Base-by-base conservation (phyloP, 2,888 invertebrate genomes). In the Lissonota sp. region DNA sequence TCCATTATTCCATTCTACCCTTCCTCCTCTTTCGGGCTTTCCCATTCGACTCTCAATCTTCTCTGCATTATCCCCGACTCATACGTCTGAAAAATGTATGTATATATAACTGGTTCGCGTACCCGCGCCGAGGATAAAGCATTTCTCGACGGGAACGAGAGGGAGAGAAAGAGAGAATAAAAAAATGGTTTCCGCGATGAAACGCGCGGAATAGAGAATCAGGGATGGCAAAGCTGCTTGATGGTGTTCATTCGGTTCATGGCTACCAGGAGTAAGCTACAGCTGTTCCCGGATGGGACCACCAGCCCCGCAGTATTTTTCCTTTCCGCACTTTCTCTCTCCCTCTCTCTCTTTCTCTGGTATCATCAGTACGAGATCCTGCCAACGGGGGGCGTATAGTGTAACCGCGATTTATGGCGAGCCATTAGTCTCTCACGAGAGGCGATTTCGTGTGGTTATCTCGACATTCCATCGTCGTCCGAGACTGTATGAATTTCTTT, bases 341-440 rank as follows among this genome's bases (percentile, higher is more conserved):
- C 64, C 73, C 58, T 64, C 26, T 55, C 12, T 46, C 69, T 14
- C n/a, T 16, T n/a, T 46, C 14, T 49, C 10, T 40, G 55, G 16
- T 67, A 26, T 62, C 62, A 26, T 44, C 60, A 10, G 49, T 49
- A 53, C 44, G 49, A 46, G 58, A 70, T 76, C 73, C 73, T 75
- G 73, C 72, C 69, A 63, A 73, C 70, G 64, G 26, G 26, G 46
- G n/a, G 14, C 62, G 42, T 51, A 26, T 37, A 16, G 78, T 26
- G 26, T 82, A 82, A 82, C 82, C 81, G 76, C 84, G 81, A 84
- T 84, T 83, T 81, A 83, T 84, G 83, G 44, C 73, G 14, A 66
- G 3, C 82, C 84, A 84, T 84, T 84, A 84, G 80, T 83, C 80
- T 82, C 79, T 69, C 69, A 83, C 67, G 80, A 83, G 82, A 79